Base-by-base conservation (phyloP, 2,113 vertebrate genomes). In the Strix uralensis region DNA sequence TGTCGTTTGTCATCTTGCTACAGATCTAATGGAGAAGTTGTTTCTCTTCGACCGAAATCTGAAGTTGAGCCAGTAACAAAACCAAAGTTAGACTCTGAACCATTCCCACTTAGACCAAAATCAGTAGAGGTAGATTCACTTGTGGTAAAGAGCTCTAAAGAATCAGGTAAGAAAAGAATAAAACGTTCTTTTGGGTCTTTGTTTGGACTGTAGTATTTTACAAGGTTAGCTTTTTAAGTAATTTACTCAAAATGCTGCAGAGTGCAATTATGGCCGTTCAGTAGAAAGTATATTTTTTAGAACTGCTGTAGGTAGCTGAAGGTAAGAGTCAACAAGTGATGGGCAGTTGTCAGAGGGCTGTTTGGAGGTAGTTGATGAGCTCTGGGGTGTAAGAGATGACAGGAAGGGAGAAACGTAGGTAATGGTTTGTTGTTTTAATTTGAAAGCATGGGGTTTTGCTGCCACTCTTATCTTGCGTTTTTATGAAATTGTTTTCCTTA, bases 11-110 rank as follows among this genome's bases (percentile, higher is more conserved):
- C 85, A 91, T 84, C 29, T 96, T 30, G 16, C 84, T 92, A 47
- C 88, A 99, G 99, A 81, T 97, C 99, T 94, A 99, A 99, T 97
- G 99, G 99, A 94, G 99, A 99, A 94, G 88, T 99, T 94, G 97
- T 98, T 97, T 94, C 96, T 38, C 97, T 93, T 87, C 98, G 98
- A 96, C 98, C 98, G 5, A 99, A 99, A 98, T 98, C 98, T 59
- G 99, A 99, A 86, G 74, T 96, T 79, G 99, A 99, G 94, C 98
- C 98, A 59, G 40, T 97, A 81, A 83, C 95, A 93, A 98, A 98
- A 98, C 97, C 98, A 97, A 98, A 98, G 97, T 95, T 97, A 90
- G 98, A 98, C 59, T 97, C 98, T 92, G 98, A 98, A 57, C 94
- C 89, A 4, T 94, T 98, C 54, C 90, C 98, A 81, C 95, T 96